phyloP scores from a whole-genome alignment of 2,113 vertebrate species.

The Sarotherodon lohbergeri region DNA sequence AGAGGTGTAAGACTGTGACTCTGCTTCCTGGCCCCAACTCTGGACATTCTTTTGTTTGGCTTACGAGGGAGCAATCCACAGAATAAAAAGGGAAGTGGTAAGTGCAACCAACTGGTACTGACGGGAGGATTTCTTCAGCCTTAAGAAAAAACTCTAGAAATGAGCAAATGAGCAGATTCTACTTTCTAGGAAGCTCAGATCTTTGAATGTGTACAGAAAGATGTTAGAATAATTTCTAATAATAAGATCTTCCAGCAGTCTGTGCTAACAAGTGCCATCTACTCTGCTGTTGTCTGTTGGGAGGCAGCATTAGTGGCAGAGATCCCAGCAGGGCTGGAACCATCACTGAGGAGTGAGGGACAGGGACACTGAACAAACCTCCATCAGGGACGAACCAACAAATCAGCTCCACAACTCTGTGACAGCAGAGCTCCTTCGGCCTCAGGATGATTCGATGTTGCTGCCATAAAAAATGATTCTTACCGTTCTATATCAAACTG shows the following conservation, averaged over 20 bases:
- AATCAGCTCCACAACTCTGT: background rate
- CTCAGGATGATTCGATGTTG: background rate
- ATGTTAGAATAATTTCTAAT: background rate
- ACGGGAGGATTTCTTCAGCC: no score
- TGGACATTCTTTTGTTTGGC: no score
- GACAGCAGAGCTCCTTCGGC: background rate
- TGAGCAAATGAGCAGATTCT: background rate
- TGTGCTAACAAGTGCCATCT: background rate
- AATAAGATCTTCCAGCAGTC: background rate
- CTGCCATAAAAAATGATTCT: background rate
- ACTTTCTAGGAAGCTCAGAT: no score
- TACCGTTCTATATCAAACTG: background rate
- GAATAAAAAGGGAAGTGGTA: background rate
- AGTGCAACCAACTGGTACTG: no score
- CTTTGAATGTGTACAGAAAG: background rate
- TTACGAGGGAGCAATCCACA: background rate
- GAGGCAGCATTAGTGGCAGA: background rate
- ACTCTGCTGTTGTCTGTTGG: background rate
- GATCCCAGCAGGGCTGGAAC: background rate
- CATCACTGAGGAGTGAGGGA: background rate
- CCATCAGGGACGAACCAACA: background rate
- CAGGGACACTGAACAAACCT: background rate
- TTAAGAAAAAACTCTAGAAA: background rate
- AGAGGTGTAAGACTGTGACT: no score
- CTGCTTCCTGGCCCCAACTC: no score